These are phyloP conservation scores for Pammene aurita DNA, from an alignment of 2,888 invertebrate species.

Conservation along the genomic window DNA sequence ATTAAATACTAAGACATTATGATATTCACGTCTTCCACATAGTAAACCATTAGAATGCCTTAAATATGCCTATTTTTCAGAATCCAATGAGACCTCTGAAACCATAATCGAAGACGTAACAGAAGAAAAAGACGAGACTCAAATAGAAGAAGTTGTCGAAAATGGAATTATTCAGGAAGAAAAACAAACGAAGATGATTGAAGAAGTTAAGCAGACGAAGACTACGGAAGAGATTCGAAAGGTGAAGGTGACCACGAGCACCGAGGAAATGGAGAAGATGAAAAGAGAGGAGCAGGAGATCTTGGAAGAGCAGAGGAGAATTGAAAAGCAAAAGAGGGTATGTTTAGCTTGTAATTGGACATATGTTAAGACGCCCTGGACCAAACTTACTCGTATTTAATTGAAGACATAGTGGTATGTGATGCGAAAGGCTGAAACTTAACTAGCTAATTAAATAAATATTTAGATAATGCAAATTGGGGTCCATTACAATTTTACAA, in stretches of 20 bases:
- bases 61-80: conserved; percentile 9
- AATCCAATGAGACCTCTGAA: conserved; percentile 28
- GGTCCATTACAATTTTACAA: too few relatives aligned
- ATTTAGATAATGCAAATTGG: too few relatives aligned
- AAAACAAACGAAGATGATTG: conserved; percentile 8
- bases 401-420: too few relatives aligned
- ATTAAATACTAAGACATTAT: neutral
- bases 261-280: conserved; percentile 58
- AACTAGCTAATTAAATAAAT: too few relatives aligned
- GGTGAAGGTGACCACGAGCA: conserved; percentile 47
- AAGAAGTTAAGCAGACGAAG: conserved; percentile 8
- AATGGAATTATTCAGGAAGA: conserved; percentile 1
- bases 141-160: conserved; percentile 20
- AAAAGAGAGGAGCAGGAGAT: conserved; percentile 61
- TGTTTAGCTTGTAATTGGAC: conserved; percentile 36
- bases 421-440: too few relatives aligned
- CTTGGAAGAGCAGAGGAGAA: conserved; percentile 61
- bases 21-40: too few relatives aligned
- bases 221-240: conserved; percentile 39
- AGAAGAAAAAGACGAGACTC: conserved; percentile 37
- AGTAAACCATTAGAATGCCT: neutral
- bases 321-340: conserved; percentile 72
- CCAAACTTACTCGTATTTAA: too few relatives aligned
- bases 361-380: too few relatives aligned
- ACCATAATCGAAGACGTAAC: conserved; percentile 41